phyloP scores from a whole-genome alignment of 2,113 vertebrate genomes.

The Donacobius atricapilla region DNA sequence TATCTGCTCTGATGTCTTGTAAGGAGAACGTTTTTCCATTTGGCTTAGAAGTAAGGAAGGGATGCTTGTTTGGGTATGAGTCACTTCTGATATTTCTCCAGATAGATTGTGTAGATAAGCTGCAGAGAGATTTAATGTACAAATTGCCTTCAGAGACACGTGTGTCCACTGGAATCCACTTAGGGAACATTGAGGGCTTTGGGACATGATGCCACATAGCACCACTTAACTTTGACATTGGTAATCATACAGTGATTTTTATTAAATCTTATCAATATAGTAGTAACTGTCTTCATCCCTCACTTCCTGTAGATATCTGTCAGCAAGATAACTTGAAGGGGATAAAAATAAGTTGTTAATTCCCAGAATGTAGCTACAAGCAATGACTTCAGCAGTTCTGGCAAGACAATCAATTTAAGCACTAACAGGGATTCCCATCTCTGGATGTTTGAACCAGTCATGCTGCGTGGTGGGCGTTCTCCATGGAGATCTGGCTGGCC shows the following conservation, averaged over 20 bases:
- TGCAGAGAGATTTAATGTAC: neutral
- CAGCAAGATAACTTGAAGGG: slow-evolving; percentile 47
- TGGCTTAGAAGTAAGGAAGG: neutral
- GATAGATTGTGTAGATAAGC: slow-evolving; percentile 25
- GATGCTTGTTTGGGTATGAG: slow-evolving; percentile 18
- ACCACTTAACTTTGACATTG: slow-evolving; percentile 53
- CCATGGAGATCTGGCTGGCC: slow-evolving; percentile 1
- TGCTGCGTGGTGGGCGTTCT: slow-evolving; percentile 29
- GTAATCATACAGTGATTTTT: neutral
- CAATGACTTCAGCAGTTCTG: slow-evolving; percentile 19
- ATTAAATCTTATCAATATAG: slow-evolving; percentile 37
- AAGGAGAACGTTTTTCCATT: neutral
- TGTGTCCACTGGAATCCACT: slow-evolving; percentile 51
- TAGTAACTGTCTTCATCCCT: slow-evolving; percentile 7
- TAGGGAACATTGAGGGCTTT: neutral
- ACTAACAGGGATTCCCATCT: neutral
- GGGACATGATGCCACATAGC: neutral
- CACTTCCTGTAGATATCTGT: slow-evolving; percentile 33
- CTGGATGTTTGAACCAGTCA: neutral
- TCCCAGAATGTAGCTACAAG: slow-evolving; percentile 35
- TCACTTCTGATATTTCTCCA: slow-evolving; percentile 37
- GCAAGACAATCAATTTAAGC: neutral
- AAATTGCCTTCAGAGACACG: slow-evolving; percentile 49
- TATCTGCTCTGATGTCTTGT: neutral
- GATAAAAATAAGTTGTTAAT: slow-evolving; percentile 61